These are phyloP conservation scores for Xenopus borealis DNA, from an alignment of 2,113 vertebrate species.

Conservation along the genomic window DNA sequence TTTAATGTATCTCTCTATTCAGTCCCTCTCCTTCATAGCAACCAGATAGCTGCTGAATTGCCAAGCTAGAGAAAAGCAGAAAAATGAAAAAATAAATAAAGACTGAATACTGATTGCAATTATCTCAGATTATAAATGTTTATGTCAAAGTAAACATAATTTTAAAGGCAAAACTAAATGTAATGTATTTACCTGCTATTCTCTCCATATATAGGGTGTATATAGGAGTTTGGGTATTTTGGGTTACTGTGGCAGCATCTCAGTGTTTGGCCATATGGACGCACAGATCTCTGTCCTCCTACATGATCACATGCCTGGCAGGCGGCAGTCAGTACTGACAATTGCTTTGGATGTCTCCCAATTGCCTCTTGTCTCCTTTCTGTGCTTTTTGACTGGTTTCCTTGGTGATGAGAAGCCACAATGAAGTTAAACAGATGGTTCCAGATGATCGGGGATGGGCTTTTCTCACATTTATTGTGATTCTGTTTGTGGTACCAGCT, in stretches of 20 bases:
- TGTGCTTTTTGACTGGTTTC: slow-evolving; percentile 36
- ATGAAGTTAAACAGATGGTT: slow-evolving; percentile 32
- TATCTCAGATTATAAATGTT: too few species aligned
- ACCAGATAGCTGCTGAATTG: too few species aligned
- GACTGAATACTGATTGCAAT: too few species aligned
- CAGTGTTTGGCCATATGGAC: slow-evolving; percentile 7
- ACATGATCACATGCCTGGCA: slow-evolving; percentile 23
- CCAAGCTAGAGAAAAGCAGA: too few species aligned
- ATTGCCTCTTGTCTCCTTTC: background rate
- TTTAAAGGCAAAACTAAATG: too few species aligned
- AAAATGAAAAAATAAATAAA: too few species aligned
- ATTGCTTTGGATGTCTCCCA: slow-evolving; percentile 18
- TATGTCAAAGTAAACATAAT: too few species aligned
- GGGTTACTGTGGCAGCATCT: background rate
- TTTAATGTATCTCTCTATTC: too few species aligned
- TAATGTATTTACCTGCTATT: too few species aligned
- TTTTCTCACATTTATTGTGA: slow-evolving; percentile 11
- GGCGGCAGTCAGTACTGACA: slow-evolving; percentile 20
- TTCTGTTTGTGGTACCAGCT: background rate
- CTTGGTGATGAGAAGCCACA: slow-evolving; percentile 31
- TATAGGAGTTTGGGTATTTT: too few species aligned
- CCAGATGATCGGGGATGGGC: slow-evolving; percentile 21
- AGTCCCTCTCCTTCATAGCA: too few species aligned
- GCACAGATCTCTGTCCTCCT: slow-evolving; percentile 13
- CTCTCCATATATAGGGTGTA: too few species aligned